Percentiles rank a stretch among this genome's conserved stretches.
Conservation (phyloP, 1,140 invertebrate species). For the Homarus americanus region DNA sequence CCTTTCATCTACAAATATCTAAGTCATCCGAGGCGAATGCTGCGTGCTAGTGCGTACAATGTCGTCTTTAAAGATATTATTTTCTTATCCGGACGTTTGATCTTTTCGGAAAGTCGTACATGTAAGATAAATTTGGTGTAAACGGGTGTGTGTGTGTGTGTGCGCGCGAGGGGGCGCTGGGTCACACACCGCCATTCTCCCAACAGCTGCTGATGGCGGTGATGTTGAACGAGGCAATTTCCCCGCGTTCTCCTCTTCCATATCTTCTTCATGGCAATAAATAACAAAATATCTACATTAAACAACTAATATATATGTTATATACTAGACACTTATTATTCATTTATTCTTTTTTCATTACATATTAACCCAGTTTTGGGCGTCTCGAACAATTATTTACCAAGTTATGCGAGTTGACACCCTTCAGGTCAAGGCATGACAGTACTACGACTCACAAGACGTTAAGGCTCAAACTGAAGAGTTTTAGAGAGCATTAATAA, state of each 20-base stretch:
- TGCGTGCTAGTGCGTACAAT: background rate
- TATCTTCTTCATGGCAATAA: too few species aligned
- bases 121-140: background rate
- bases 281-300: too few species aligned
- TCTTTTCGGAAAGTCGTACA: background rate
- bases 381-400: background rate
- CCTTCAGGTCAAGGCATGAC: background rate
- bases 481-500: background rate
- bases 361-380: background rate
- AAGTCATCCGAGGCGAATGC: background rate
- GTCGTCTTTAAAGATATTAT: background rate
- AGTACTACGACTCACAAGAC: background rate
- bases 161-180: background rate
- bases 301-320: too few species aligned
- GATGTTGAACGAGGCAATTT: slow-evolving; percentile 1
- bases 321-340: too few species aligned
- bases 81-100: background rate
- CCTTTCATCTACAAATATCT: background rate
- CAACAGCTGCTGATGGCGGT: background rate
- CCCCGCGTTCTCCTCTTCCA: too few species aligned
- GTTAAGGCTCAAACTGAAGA: background rate
- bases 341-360: background rate
- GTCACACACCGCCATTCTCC: background rate
- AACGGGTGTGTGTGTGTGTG: background rate
- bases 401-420: background rate